Percentiles rank a stretch among this genome's conserved stretches.
Conservation (phyloP, 2,113 vertebrate genomes). For the Polyodon spathula region DNA sequence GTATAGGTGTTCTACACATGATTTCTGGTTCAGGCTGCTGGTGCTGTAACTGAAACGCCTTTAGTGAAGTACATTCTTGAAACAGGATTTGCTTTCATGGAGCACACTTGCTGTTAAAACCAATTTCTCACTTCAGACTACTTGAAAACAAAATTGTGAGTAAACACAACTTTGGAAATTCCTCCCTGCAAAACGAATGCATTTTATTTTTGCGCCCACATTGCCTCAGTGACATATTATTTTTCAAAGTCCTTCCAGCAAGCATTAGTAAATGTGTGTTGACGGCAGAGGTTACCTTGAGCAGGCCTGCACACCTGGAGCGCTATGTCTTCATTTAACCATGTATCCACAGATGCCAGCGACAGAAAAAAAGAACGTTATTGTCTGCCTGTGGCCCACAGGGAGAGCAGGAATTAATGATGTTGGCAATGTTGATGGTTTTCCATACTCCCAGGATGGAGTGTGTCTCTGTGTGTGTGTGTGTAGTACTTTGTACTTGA, state of each 20-base stretch:
- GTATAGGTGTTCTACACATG: no score
- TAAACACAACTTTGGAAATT: no score
- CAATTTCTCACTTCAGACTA: no score
- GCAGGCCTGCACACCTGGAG: conserved; percentile 49
- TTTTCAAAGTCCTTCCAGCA: conserved; percentile 41
- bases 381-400: conserved; percentile 56
- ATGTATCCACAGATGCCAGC: conserved; percentile 61
- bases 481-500: conserved; percentile 2
- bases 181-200: conserved; percentile 35
- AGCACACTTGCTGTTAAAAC: no score
- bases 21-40: no score
- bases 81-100: no score
- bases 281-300: conserved; percentile 75
- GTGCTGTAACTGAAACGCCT: no score
- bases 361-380: conserved; percentile 51
- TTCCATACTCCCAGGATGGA: conserved; percentile 51
- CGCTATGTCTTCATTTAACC: conserved; percentile 72
- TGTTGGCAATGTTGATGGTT: conserved; percentile 59
- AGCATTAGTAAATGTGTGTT: conserved; percentile 55
- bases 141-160: no score
- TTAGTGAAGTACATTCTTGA: no score
- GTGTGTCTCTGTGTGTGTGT: conserved; percentile 40
- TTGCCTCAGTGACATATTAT: conserved; percentile 48
- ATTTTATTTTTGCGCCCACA: conserved; percentile 35
- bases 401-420: conserved; percentile 58